These are phyloP conservation scores for Gonioctena quinquepunctata DNA, from an alignment of 1,140 invertebrate genomes.

Conservation along the genomic window DNA sequence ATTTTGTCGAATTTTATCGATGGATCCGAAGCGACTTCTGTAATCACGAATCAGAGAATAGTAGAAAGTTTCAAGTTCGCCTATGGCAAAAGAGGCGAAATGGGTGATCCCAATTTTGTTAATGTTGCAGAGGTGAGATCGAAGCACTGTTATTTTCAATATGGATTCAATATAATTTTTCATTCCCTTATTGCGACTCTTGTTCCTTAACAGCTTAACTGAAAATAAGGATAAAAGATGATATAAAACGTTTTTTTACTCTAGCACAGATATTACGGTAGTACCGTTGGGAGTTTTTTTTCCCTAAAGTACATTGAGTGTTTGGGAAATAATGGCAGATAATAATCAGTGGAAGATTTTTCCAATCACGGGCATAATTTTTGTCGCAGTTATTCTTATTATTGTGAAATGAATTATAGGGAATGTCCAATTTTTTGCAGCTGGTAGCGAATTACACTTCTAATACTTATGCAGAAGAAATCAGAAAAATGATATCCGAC, in stretches of 20 bases:
- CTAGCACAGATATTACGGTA: too few species aligned
- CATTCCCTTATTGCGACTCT: too few species aligned
- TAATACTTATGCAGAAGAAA: conserved; percentile 63
- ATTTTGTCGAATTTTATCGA: conserved; percentile 70
- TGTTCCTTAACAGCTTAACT: too few species aligned
- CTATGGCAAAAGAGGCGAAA: conserved; percentile 81
- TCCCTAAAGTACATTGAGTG: too few species aligned
- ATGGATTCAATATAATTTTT: too few species aligned
- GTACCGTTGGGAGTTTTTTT: too few species aligned
- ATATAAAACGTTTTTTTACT: too few species aligned
- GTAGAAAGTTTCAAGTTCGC: conserved; percentile 93
- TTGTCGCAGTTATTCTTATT: not conserved
- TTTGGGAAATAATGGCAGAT: too few species aligned
- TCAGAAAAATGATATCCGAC: conserved; percentile 65
- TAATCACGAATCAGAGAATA: conserved; percentile 72
- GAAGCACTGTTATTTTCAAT: too few species aligned
- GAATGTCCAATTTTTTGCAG: conserved; percentile 55
- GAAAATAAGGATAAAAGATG: too few species aligned
- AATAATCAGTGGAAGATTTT: too few species aligned
- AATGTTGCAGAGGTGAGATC: conserved; percentile 34
- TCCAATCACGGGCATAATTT: not conserved
- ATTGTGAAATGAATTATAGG: not conserved
- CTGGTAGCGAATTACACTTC: conserved; percentile 68
- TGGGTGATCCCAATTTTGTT: conserved; percentile 78
- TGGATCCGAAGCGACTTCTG: conserved; percentile 34